These are phyloP conservation scores for Nesoenas mayeri DNA, from an alignment of 2,113 vertebrate species.

Conservation along the genomic window DNA sequence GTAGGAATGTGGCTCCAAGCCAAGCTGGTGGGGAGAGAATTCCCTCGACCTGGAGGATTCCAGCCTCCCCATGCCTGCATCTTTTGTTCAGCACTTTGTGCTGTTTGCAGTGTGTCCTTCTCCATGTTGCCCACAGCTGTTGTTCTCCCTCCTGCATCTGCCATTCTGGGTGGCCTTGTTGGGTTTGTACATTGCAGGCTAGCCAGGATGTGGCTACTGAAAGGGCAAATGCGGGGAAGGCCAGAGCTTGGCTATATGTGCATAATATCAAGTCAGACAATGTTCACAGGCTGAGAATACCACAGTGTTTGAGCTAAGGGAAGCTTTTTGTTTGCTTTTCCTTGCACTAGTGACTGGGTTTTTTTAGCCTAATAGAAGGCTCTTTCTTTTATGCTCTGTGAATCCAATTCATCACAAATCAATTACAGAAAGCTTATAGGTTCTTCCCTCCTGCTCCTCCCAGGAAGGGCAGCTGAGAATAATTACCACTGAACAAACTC, in stretches of 20 bases:
- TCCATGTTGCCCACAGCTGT: neutral
- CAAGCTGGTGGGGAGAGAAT: conserved; percentile 30
- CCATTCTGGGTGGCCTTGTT: neutral
- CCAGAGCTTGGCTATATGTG: neutral
- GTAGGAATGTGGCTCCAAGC: conserved; percentile 31
- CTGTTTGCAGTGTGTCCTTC: neutral
- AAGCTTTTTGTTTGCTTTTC: conserved; percentile 67
- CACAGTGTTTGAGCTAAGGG: conserved; percentile 19
- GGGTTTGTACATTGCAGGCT: neutral
- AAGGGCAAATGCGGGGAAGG: neutral
- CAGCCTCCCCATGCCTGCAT: neutral
- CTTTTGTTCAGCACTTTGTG: neutral
- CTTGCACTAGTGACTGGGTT: conserved; percentile 28
- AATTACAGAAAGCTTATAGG: conserved; percentile 40
- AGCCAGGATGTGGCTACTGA: conserved; percentile 37
- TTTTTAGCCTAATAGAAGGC: conserved; percentile 57
- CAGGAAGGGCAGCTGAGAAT: conserved; percentile 6
- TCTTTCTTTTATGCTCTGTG: conserved; percentile 64
- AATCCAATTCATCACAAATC: conserved; percentile 66
- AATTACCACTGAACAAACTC: neutral
- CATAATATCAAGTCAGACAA: neutral
- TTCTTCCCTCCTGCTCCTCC: neutral
- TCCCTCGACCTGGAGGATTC: conserved; percentile 3
- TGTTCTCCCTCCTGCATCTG: neutral
- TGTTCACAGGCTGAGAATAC: conserved; percentile 21